phyloP scores from a whole-genome alignment of 2,113 vertebrate genomes.

The Tenebrosternarchus preto region DNA sequence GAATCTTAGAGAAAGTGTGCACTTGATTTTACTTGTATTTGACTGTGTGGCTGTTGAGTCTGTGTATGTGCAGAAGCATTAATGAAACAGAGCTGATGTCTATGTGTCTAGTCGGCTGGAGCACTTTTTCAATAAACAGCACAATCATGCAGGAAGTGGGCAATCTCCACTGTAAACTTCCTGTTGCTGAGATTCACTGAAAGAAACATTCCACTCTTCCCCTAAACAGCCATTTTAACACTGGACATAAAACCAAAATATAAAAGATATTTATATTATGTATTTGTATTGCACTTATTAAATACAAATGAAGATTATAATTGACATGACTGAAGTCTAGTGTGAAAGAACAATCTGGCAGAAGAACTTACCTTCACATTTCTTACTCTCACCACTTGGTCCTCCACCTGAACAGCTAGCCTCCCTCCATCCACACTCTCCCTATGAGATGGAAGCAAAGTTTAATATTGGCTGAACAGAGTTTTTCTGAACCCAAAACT shows the following conservation, averaged over 20 bases:
- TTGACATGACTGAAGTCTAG: too few relatives aligned
- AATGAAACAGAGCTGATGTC: conserved; percentile 12
- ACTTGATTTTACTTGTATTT: neutral
- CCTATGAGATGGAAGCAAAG: conserved; percentile 65
- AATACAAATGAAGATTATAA: too few relatives aligned
- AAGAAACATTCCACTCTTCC: conserved; percentile 1
- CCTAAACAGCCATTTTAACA: conserved; percentile 13
- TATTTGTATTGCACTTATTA: neutral
- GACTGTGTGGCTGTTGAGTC: conserved; percentile 19
- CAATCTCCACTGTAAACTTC: conserved; percentile 66
- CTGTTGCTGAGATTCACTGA: conserved; percentile 55
- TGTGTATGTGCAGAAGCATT: conserved; percentile 42
- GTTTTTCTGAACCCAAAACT: too few relatives aligned
- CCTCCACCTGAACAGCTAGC: conserved; percentile 88
- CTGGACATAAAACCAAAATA: neutral
- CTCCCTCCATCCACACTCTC: conserved; percentile 83
- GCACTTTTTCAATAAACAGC: conserved; percentile 60
- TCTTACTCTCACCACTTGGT: conserved; percentile 85
- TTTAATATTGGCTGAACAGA: neutral
- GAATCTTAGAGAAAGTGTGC: neutral
- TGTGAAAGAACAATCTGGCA: neutral
- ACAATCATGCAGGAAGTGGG: conserved; percentile 62
- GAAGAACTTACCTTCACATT: conserved; percentile 85
- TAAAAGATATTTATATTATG: neutral
- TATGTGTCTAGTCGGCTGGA: conserved; percentile 22